These are phyloP conservation scores for Gymnogyps californianus DNA, from an alignment of 2,113 vertebrate species.

Conservation along the genomic window DNA sequence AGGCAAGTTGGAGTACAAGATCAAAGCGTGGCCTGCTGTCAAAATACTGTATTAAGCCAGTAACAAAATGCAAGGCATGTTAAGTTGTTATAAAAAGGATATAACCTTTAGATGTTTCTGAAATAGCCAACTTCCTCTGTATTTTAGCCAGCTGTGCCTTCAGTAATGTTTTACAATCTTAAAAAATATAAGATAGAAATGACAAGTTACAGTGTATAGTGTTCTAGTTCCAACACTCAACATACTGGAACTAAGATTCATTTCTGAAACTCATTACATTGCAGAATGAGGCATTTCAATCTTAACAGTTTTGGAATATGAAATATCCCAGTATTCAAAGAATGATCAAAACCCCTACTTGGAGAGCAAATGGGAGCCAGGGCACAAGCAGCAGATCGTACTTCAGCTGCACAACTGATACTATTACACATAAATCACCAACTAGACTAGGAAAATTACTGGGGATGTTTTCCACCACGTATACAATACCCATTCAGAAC, in stretches of 20 bases:
- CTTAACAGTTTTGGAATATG: background rate
- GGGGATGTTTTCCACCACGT: background rate
- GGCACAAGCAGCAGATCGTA: background rate
- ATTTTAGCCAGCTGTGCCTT: background rate
- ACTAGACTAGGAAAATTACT: background rate
- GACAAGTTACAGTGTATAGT: background rate
- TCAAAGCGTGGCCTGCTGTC: background rate
- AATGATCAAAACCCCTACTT: background rate
- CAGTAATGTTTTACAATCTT: background rate
- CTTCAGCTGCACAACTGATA: background rate
- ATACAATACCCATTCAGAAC: background rate
- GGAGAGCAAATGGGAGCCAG: background rate
- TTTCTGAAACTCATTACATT: background rate
- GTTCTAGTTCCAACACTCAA: background rate
- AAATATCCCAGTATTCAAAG: background rate
- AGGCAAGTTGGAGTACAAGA: background rate
- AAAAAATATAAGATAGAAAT: background rate
- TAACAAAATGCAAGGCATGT: background rate
- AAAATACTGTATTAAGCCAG: background rate
- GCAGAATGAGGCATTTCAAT: background rate
- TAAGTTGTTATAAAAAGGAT: background rate
- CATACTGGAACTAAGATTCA: background rate
- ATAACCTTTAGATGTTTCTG: background rate
- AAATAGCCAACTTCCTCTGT: background rate
- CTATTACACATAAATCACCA: background rate